Conservation (phyloP, 2,113 vertebrate genomes). For the Scomber japonicus region DNA sequence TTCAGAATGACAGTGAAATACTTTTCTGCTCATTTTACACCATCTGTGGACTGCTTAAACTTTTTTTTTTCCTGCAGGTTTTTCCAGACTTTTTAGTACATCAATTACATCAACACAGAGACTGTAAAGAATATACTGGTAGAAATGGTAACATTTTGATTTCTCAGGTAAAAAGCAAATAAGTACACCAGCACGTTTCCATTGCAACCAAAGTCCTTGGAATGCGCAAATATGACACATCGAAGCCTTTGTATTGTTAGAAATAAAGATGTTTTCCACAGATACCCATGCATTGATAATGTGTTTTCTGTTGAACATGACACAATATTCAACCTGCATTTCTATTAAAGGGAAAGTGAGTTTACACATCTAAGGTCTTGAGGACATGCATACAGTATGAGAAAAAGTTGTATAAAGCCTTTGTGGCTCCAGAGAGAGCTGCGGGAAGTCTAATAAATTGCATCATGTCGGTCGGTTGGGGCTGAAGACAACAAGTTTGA, state of each 20-base stretch:
- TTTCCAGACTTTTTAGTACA: conserved; percentile 34
- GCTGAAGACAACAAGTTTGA: too few species aligned
- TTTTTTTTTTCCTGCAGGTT: conserved; percentile 21
- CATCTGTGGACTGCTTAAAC: conserved; percentile 20
- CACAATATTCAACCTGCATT: conserved; percentile 32
- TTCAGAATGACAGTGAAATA: conserved; percentile 41
- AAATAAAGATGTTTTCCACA: conserved; percentile 61
- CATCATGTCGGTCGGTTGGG: too few species aligned
- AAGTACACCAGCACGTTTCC: conserved; percentile 40
- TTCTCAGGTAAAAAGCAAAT: conserved; percentile 50
- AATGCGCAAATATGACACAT: background rate
- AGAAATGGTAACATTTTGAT: conserved; percentile 16
- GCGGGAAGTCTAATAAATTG: too few species aligned
- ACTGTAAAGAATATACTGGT: conserved; percentile 13
- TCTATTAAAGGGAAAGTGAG: background rate
- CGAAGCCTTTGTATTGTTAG: conserved; percentile 41
- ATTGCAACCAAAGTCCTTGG: conserved; percentile 38
- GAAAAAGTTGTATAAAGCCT: too few species aligned
- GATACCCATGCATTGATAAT: conserved; percentile 24
- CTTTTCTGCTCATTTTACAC: conserved; percentile 47
- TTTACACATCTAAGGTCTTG: too few species aligned
- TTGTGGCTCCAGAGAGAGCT: too few species aligned
- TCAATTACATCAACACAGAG: conserved; percentile 17
- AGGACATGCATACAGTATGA: too few species aligned
- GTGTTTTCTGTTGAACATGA: conserved; percentile 35